These are phyloP conservation scores for Pyrochroa serraticornis DNA, from an alignment of 2,888 invertebrate species.

Conservation along the genomic window DNA sequence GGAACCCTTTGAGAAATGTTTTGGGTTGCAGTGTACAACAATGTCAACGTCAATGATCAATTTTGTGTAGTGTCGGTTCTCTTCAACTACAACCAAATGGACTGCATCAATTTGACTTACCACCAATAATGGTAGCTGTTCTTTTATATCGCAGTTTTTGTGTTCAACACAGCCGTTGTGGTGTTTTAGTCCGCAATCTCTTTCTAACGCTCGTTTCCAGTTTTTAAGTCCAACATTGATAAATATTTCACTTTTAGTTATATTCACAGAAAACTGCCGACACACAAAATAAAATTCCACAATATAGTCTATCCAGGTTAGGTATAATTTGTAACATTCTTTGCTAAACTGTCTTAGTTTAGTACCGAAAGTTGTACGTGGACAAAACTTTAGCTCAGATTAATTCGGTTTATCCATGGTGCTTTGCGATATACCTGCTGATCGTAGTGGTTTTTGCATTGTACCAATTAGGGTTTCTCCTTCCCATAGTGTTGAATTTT, in stretches of 20 bases:
- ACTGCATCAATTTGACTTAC: slow-evolving; percentile 1
- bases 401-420: neutral
- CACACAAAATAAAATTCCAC: neutral
- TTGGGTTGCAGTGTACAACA: slow-evolving; percentile 9
- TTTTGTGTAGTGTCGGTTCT: slow-evolving; percentile 9
- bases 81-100: slow-evolving; percentile 4
- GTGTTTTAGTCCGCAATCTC: neutral
- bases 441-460: neutral
- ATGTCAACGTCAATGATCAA: slow-evolving; percentile 7
- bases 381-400: slow-evolving; percentile 1
- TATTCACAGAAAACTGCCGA: too few relatives aligned
- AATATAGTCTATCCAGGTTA: too few relatives aligned
- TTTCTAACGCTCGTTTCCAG: slow-evolving; percentile 7
- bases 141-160: neutral
- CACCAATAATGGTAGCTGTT: too few relatives aligned
- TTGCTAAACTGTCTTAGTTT: neutral
- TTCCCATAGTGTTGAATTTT: neutral
- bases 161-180: slow-evolving; percentile 7
- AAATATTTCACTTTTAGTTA: neutral
- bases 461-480: neutral
- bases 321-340: too few relatives aligned
- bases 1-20: slow-evolving; percentile 6
- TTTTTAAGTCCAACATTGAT: slow-evolving; percentile 4
- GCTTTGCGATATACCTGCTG: slow-evolving; percentile 2
- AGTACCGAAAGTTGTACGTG: neutral